phyloP scores from a whole-genome alignment of 2,888 invertebrate species.

The Tipula confusa region DNA sequence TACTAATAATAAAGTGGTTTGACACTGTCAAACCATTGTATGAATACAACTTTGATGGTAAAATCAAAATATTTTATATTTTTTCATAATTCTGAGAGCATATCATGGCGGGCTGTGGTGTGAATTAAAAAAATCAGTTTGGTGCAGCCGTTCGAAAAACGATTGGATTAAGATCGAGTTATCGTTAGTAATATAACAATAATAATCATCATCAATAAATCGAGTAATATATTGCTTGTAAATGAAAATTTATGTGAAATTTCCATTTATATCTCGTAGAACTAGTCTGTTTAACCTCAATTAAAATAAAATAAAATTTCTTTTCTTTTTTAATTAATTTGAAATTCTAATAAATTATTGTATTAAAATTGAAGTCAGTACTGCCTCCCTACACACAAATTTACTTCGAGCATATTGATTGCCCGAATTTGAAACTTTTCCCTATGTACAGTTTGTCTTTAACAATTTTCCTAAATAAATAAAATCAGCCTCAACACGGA shows the following conservation, averaged over 20 bases:
- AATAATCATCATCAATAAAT: background rate
- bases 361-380: background rate
- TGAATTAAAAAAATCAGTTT: background rate
- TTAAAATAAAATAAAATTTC: conserved; percentile 7
- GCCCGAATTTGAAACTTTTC: background rate
- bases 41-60: too few species aligned
- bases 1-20: background rate
- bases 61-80: background rate
- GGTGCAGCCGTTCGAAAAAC: background rate
- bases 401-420: background rate
- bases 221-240: background rate
- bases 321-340: conserved; percentile 8
- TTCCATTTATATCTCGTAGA: background rate
- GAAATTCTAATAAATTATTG: conserved; percentile 12
- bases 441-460: background rate
- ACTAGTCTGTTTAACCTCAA: background rate
- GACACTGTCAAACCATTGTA: background rate
- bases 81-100: background rate
- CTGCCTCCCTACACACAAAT: background rate
- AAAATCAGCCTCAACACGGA: background rate
- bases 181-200: background rate
- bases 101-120: background rate
- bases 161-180: background rate
- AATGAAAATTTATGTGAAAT: background rate
- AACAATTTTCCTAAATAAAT: background rate